Evolutionary conservation across 2,797 vertebrate species (phyloP).

Genomic region (Aulostomus chinensis): DNA sequence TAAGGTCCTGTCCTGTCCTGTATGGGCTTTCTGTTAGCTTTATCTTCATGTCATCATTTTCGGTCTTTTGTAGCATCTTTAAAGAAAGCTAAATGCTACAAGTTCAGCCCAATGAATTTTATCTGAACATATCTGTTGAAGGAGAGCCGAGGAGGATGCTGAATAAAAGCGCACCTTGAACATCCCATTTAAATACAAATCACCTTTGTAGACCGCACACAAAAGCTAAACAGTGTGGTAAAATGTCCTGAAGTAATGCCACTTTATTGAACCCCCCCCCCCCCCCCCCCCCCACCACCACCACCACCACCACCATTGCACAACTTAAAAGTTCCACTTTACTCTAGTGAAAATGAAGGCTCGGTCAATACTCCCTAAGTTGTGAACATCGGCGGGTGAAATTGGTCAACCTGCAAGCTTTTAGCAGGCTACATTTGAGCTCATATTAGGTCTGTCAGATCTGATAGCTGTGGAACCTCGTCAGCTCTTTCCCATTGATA

Average conservation of each 20-base stretch:
- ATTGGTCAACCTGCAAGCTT: constrained; percentile 67
- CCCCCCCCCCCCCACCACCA: too few relatives aligned
- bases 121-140: constrained; percentile 5
- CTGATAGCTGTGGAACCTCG: constrained; percentile 76
- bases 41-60: not conserved
- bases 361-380: constrained; percentile 57
- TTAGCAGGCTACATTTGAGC: constrained; percentile 73
- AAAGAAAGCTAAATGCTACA: constrained; percentile 7
- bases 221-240: constrained; percentile 35
- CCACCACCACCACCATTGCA: constrained; percentile 62
- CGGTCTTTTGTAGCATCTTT: not conserved
- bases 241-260: constrained; percentile 43
- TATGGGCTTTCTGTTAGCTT: not conserved
- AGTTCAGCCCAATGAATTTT: constrained; percentile 18
- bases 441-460: constrained; percentile 80
- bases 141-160: too few relatives aligned
- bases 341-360: constrained; percentile 44
- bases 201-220: constrained; percentile 31
- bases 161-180: constrained; percentile 23
- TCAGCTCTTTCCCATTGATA: constrained; percentile 83
- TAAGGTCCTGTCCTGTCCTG: too few relatives aligned
- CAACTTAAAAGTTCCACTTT: constrained; percentile 65
- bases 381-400: constrained; percentile 58
- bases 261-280: constrained; percentile 61
- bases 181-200: constrained; percentile 20